phyloP scores from a whole-genome alignment of 2,888 invertebrate genomes.

The Ichneumoninae sp. region DNA sequence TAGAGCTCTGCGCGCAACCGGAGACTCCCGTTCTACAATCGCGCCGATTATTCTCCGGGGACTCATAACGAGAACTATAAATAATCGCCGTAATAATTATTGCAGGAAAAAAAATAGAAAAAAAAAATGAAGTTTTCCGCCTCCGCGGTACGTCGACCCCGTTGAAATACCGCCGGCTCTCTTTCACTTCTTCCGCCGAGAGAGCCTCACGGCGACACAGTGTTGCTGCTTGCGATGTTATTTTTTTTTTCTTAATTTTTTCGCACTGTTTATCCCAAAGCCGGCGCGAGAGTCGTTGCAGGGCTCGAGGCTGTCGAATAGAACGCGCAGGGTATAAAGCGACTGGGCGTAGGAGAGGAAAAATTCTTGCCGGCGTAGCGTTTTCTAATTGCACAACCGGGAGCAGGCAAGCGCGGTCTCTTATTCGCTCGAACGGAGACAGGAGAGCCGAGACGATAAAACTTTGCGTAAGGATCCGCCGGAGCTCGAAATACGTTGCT shows the following conservation, averaged over 20 bases:
- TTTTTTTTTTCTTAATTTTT: slow-evolving; percentile 22
- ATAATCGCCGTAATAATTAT: slow-evolving; percentile 26
- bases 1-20: background rate
- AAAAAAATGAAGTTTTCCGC: slow-evolving; percentile 33
- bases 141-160: slow-evolving; percentile 65
- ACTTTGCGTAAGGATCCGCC: slow-evolving; percentile 69
- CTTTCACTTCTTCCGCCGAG: slow-evolving; percentile 62
- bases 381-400: slow-evolving; percentile 72
- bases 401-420: slow-evolving; percentile 24
- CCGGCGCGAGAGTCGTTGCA: background rate
- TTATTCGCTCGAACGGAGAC: slow-evolving; percentile 65
- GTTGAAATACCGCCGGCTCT: slow-evolving; percentile 62
- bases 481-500: slow-evolving; percentile 60
- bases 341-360: slow-evolving; percentile 7
- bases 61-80: slow-evolving; percentile 7
- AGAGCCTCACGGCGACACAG: slow-evolving; percentile 48
- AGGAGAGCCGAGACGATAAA: slow-evolving; percentile 62
- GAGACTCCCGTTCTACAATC: background rate
- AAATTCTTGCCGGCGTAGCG: slow-evolving; percentile 34
- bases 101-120: slow-evolving; percentile 28
- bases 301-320: slow-evolving; percentile 6
- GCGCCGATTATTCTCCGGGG: background rate
- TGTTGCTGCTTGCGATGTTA: background rate
- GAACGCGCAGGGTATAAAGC: background rate
- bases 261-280: slow-evolving; percentile 32